Percentiles rank a stretch among this genome's conserved stretches.
phyloP scores from a whole-genome alignment of 2,888 invertebrate genomes.

The Plebejus argus region DNA sequence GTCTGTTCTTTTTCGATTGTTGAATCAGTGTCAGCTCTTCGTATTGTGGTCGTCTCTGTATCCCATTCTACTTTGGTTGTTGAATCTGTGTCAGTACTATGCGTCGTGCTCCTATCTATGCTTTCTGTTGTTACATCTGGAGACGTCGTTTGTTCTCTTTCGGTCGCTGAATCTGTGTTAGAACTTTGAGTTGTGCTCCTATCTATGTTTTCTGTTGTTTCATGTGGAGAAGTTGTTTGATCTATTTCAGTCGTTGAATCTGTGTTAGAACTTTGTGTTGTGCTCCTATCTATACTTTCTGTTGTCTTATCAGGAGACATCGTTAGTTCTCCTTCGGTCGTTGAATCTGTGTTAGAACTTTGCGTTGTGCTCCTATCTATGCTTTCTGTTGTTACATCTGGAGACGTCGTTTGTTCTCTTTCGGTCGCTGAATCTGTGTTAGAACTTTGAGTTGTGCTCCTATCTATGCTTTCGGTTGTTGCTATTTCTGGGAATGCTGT shows the following conservation, averaged over 20 bases:
- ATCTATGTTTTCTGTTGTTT: background rate
- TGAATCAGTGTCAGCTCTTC: background rate
- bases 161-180: constrained; percentile 14
- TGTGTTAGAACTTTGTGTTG: background rate
- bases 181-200: background rate
- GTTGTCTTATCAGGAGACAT: background rate
- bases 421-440: too few species aligned
- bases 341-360: background rate
- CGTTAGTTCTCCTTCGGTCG: constrained; percentile 14
- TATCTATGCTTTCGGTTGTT: background rate
- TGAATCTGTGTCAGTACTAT: too few species aligned
- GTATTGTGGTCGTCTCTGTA: background rate
- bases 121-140: background rate
- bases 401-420: too few species aligned
- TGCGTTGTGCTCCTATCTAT: background rate
- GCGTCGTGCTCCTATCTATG: background rate
- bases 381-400: too few species aligned
- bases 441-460: too few species aligned
- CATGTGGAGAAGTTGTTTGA: background rate
- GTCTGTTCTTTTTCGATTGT: background rate
- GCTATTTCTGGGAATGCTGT: background rate
- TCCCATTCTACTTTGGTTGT: background rate
- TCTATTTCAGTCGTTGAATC: constrained; percentile 2
- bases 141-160: background rate
- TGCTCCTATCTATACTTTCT: background rate